Evolutionary conservation across 2,797 vertebrate species (phyloP).

Genomic region (Pogoniulus pusillus): DNA sequence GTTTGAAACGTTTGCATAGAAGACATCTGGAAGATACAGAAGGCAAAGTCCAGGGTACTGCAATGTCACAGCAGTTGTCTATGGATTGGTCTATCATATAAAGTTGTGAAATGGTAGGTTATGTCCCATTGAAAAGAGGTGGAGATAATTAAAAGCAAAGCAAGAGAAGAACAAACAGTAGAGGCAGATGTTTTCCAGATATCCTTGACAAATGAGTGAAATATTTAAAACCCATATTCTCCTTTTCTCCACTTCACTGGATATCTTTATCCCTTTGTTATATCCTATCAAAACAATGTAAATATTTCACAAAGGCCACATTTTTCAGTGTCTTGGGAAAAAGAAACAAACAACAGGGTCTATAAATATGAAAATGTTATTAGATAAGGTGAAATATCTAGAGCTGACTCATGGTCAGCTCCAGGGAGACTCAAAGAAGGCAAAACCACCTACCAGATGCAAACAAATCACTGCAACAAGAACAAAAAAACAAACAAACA

Average conservation of each 20-base stretch:
- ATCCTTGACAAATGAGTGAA: constrained; percentile 31
- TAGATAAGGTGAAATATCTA: constrained; percentile 1
- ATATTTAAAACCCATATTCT: not conserved
- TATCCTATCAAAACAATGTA: not conserved
- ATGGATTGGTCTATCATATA: not conserved
- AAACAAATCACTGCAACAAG: not conserved
- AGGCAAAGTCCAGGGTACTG: not conserved
- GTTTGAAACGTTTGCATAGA: constrained; percentile 2
- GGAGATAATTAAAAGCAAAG: constrained; percentile 60
- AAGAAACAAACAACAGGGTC: not conserved
- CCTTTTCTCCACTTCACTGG: not conserved
- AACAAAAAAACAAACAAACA: too few species aligned
- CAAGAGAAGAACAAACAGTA: constrained; percentile 34
- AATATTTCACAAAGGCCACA: constrained; percentile 4
- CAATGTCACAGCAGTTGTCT: not conserved
- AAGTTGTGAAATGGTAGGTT: constrained; percentile 43
- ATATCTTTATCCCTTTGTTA: not conserved
- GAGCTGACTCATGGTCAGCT: not conserved
- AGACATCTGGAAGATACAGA: not conserved
- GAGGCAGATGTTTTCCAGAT: constrained; percentile 54
- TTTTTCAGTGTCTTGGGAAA: constrained; percentile 6
- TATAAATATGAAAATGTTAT: not conserved
- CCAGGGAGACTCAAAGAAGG: not conserved
- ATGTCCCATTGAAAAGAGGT: constrained; percentile 40
- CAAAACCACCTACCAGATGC: not conserved